Percentiles rank a stretch among this genome's conserved stretches.
These are phyloP conservation scores for Agelaius tricolor DNA, from an alignment of 2,113 vertebrate genomes.

Conservation along the genomic window DNA sequence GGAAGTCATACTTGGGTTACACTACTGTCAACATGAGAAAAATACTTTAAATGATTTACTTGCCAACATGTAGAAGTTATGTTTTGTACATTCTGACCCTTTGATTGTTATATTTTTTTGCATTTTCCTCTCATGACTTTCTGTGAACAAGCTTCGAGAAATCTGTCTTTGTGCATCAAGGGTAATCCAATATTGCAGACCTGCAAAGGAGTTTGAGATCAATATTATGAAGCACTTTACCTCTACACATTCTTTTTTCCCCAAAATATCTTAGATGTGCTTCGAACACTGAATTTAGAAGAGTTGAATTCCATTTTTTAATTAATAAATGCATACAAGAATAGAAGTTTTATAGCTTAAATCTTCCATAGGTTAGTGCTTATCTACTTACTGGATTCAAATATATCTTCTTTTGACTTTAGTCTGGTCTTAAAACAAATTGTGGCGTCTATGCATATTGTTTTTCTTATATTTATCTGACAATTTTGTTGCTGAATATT, in stretches of 20 bases:
- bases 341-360: not conserved
- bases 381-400: slow-evolving; percentile 76
- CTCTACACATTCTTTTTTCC: not conserved
- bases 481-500: slow-evolving; percentile 91
- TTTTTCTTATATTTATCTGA: slow-evolving; percentile 72
- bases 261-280: not conserved
- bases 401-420: slow-evolving; percentile 79
- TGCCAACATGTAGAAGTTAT: slow-evolving; percentile 85
- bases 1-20: not conserved
- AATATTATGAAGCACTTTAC: not conserved
- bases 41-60: slow-evolving; percentile 78
- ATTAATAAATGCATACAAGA: not conserved
- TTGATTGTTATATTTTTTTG: slow-evolving; percentile 72
- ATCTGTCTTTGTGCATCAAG: slow-evolving; percentile 76
- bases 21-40: not conserved
- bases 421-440: slow-evolving; percentile 85
- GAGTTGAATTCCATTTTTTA: not conserved
- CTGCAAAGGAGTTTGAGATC: slow-evolving; percentile 38
- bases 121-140: slow-evolving; percentile 74
- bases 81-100: slow-evolving; percentile 70
- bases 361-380: not conserved
- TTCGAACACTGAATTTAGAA: not conserved
- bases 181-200: slow-evolving; percentile 77
- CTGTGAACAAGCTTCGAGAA: slow-evolving; percentile 76
- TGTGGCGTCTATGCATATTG: slow-evolving; percentile 80